Percentiles rank a stretch among this genome's conserved stretches.
Evolutionary conservation across 2,797 vertebrate species (phyloP).

Genomic region (Pseudotriccus pelzelni): DNA sequence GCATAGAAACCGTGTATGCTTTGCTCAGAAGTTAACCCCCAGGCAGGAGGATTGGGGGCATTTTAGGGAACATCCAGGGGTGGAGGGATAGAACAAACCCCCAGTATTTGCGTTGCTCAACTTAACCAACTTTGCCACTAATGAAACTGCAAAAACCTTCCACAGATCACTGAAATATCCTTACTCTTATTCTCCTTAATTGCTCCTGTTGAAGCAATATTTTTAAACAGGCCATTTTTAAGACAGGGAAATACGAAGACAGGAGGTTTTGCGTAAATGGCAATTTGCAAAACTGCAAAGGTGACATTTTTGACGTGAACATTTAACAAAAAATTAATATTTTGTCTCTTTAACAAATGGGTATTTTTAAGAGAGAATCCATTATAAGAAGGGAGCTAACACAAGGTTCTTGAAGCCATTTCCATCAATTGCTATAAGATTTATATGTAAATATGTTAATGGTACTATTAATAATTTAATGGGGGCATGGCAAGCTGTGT

Average conservation of each 20-base stretch:
- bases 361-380: conserved; percentile 53
- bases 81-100: background rate
- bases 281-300: conserved; percentile 54
- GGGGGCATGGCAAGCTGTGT: conserved; percentile 75
- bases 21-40: background rate
- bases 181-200: background rate
- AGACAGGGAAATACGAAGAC: conserved; percentile 9
- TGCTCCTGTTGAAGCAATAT: background rate
- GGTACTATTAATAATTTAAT: conserved; percentile 76
- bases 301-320: conserved; percentile 59
- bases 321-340: conserved; percentile 62
- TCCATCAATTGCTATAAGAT: conserved; percentile 71
- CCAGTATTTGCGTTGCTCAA: background rate
- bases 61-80: background rate
- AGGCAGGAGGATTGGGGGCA: background rate
- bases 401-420: conserved; percentile 52
- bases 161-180: background rate
- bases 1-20: background rate
- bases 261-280: conserved; percentile 34
- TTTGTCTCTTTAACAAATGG: conserved; percentile 63
- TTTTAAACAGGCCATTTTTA: conserved; percentile 28
- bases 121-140: background rate
- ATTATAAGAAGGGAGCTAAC: conserved; percentile 57
- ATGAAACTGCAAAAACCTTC: background rate
- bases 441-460: conserved; percentile 79